Conservation (phyloP, 2,888 invertebrate species). For the Pycnomerus fuliginosus region DNA sequence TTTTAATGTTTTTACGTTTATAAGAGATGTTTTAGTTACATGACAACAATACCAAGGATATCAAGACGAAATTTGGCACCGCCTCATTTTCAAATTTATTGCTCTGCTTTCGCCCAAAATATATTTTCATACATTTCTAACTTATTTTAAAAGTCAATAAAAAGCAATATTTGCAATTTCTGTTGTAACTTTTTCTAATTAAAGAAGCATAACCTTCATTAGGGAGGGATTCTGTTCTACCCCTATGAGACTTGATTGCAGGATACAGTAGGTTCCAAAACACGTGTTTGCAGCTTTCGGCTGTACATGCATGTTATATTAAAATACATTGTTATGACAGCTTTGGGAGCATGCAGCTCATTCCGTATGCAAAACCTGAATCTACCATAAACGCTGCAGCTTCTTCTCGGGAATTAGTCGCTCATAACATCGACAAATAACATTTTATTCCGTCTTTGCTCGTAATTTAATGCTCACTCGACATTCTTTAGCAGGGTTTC, state of each 20-base stretch:
- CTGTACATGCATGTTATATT: conserved; percentile 46
- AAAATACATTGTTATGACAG: conserved; percentile 50
- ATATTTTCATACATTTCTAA: too few relatives aligned
- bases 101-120: too few relatives aligned
- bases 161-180: too few relatives aligned
- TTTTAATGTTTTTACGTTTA: too few relatives aligned
- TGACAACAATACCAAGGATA: too few relatives aligned
- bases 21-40: too few relatives aligned
- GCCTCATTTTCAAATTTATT: too few relatives aligned
- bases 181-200: not conserved
- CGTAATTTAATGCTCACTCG: conserved; percentile 5
- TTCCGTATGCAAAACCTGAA: conserved; percentile 40
- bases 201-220: conserved; percentile 28
- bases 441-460: conserved; percentile 2
- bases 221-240: conserved; percentile 38
- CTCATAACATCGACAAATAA: not conserved
- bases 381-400: conserved; percentile 14
- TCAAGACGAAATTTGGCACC: too few relatives aligned
- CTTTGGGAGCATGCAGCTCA: conserved; percentile 43
- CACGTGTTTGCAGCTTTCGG: conserved; percentile 42
- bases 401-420: not conserved
- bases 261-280: conserved; percentile 29
- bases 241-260: conserved; percentile 32
- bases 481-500: conserved; percentile 28
- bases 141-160: too few relatives aligned